Base-by-base conservation (phyloP, 37 sponge, comb jelly and placozoan genomes). In the Haliclona indistincta region DNA sequence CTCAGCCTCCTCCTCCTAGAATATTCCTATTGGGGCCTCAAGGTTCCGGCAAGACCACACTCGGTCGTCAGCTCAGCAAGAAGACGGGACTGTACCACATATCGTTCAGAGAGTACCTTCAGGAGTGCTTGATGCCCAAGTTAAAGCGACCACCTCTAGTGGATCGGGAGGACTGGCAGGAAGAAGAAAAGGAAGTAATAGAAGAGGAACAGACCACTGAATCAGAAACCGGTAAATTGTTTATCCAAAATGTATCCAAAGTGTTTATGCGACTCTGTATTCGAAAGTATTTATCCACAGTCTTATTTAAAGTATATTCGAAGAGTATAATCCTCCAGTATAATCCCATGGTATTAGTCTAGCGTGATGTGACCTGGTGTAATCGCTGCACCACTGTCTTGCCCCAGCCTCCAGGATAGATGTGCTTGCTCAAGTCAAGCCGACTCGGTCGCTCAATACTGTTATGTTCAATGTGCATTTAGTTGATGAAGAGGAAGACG, bases 81-180 rank as follows among this genome's bases (percentile, higher is more conserved):
- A 78, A 87, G 66, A 69, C 89, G n/a, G 88, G 91, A 75, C 30
- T 98, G 3, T 98, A 92, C 56, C 96, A 94, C 77, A 63, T 98
- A 19, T 81, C 90, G 45, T 95, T 95, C 65, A 81, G 76, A 32
- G 89, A 95, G 42, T 89, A 69, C 54, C 65, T 98, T 0, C 96
- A 98, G 37, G 95, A 98, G 55, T 64, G 82, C 55, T 75, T 98
- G 36, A 61, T 88, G 60, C 63, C 82, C 2, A 93, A 93, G 63
- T 56, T 93, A 79, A 88, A 81, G 58, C 69, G 78, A 28, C 89
- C 89, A 2, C 91, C 91, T 34, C 61, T 90, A n/a, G 54, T 90
- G 39, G 78, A 84, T 65, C 83, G 72, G 6, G 89, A 84, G 67
- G 90, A 84, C 38, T 78, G 79, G 78, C n/a, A n/a, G n/a, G 73